phyloP scores from a whole-genome alignment of 64 coral and sea anemone species.

The Cladopsammia gracilis region DNA sequence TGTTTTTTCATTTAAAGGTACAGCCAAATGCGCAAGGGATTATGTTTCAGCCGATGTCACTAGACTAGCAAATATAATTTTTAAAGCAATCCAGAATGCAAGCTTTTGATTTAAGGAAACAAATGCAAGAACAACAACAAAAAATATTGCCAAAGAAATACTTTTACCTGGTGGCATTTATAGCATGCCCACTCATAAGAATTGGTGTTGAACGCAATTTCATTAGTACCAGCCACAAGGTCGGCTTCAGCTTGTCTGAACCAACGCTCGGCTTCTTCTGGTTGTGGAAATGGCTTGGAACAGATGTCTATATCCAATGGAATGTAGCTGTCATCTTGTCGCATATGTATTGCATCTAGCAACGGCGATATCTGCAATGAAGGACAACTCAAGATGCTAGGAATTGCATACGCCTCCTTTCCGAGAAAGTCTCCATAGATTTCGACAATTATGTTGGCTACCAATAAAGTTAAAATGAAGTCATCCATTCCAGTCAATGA shows the following conservation, averaged over 20 bases:
- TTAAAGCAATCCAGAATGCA: too few relatives aligned
- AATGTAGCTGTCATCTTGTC: constrained; percentile 37
- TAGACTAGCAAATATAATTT: too few relatives aligned
- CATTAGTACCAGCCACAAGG: constrained; percentile 49
- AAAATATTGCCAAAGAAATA: too few relatives aligned
- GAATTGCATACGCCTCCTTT: constrained; percentile 16
- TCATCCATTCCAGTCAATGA: too few relatives aligned
- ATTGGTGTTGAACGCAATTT: not conserved
- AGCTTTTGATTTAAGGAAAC: too few relatives aligned
- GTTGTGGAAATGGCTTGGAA: constrained; percentile 77
- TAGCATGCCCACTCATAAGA: constrained; percentile 83
- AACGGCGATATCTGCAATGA: constrained; percentile 27
- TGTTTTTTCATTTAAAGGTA: too few relatives aligned
- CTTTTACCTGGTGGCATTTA: constrained; percentile 91
- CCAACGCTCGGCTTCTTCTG: constrained; percentile 79
- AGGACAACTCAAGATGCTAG: constrained; percentile 36
- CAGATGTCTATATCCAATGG: not conserved
- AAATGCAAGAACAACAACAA: too few relatives aligned
- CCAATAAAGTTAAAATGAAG: too few relatives aligned
- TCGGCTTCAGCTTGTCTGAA: constrained; percentile 81
- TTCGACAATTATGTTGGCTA: constrained; percentile 46
- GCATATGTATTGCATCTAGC: constrained; percentile 40
- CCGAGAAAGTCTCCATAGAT: constrained; percentile 52
- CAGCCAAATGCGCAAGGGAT: too few relatives aligned
- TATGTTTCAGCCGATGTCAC: too few relatives aligned